phyloP scores from a whole-genome alignment of 1,140 invertebrate species.

The Musca vetustissima region DNA sequence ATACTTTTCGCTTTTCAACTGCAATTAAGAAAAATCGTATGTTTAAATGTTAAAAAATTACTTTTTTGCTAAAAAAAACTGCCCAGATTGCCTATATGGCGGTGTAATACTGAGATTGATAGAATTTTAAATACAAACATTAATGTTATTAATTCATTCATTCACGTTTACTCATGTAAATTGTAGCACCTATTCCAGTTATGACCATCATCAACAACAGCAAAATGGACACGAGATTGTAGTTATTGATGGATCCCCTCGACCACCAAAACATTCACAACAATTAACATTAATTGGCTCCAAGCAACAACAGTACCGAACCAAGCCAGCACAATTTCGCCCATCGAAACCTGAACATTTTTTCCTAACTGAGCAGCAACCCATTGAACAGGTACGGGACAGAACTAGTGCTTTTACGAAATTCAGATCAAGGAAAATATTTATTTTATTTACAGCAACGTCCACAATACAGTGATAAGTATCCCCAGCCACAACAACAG shows the following conservation, averaged over 20 bases:
- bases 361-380: slow-evolving; percentile 34
- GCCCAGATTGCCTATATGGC: too few relatives aligned
- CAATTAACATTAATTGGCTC: slow-evolving; percentile 14
- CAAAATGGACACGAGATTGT: slow-evolving; percentile 33
- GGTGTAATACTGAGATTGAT: too few relatives aligned
- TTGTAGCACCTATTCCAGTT: slow-evolving; percentile 4
- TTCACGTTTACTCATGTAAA: slow-evolving; percentile 3
- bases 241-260: slow-evolving; percentile 32
- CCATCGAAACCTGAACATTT: slow-evolving; percentile 24
- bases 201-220: slow-evolving; percentile 5
- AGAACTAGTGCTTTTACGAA: not conserved
- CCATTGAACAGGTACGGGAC: slow-evolving; percentile 26
- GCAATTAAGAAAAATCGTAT: too few relatives aligned
- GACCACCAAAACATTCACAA: slow-evolving; percentile 11
- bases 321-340: slow-evolving; percentile 23
- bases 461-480: slow-evolving; percentile 39
- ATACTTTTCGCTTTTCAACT: too few relatives aligned
- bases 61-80: too few relatives aligned
- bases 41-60: too few relatives aligned
- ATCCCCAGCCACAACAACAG: slow-evolving; percentile 30
- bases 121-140: too few relatives aligned
- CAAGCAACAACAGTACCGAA: slow-evolving; percentile 34
- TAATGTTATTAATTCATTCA: slow-evolving; percentile 6
- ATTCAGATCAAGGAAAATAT: slow-evolving; percentile 41
- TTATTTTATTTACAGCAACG: slow-evolving; percentile 53